A percentile compares a stretch with the other conserved stretches of the same genome.
Conservation (phyloP, 2,113 vertebrate genomes). For the Geococcyx californianus region DNA sequence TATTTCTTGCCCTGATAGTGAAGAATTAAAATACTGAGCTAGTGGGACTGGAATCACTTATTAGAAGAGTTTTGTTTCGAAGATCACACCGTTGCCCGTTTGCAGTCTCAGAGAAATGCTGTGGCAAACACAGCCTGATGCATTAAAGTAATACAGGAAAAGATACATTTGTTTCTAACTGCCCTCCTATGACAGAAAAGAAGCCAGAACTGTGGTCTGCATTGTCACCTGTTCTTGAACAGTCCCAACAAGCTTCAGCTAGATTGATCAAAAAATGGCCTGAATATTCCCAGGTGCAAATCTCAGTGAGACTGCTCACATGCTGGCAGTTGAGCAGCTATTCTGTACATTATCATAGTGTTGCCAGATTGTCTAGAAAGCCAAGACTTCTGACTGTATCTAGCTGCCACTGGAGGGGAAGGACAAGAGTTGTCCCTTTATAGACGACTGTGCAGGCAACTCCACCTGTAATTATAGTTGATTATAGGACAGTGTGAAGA, state of each 20-base stretch:
- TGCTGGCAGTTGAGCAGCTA: not conserved
- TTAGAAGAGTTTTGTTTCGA: not conserved
- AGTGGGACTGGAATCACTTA: not conserved
- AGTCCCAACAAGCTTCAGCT: not conserved
- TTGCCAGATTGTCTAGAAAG: not conserved
- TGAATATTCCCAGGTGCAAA: not conserved
- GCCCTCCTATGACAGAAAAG: not conserved
- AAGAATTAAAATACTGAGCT: not conserved
- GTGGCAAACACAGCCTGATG: not conserved
- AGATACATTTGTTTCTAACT: fast-evolving
- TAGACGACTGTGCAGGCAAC: not conserved
- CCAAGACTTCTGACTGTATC: not conserved
- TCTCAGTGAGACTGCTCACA: not conserved
- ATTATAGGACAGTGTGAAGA: not conserved
- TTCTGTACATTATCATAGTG: fast-evolving
- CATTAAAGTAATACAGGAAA: not conserved
- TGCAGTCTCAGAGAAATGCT: not conserved
- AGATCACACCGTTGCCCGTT: not conserved
- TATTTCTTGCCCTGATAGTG: not conserved
- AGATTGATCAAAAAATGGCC: not conserved
- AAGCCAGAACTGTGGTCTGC: not conserved
- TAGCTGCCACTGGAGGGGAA: not conserved
- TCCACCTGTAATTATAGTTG: not conserved
- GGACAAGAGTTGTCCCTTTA: not conserved
- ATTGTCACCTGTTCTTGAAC: not conserved